phyloP scores from a whole-genome alignment of 2,113 vertebrate genomes.

The Phasianus colchicus region DNA sequence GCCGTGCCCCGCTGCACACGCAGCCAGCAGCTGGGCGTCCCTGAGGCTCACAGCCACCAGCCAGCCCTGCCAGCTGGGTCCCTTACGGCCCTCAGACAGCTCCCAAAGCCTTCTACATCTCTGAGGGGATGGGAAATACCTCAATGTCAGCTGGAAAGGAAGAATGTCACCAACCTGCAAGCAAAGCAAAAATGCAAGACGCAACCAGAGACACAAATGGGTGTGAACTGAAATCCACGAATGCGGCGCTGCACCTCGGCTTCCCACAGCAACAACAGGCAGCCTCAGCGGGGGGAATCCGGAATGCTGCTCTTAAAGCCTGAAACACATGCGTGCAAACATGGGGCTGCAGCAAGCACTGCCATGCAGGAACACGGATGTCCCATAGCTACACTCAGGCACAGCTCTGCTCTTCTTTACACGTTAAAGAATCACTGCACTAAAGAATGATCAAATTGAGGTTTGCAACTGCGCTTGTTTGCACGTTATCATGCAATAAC shows the following conservation, averaged over 20 bases:
- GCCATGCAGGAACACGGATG: too few species aligned
- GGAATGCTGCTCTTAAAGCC: too few species aligned
- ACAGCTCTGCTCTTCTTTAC: background rate
- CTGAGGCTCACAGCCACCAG: too few species aligned
- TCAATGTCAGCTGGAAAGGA: background rate
- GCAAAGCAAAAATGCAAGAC: background rate
- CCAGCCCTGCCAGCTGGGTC: background rate
- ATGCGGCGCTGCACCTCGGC: background rate
- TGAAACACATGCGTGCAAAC: too few species aligned
- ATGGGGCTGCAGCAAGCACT: too few species aligned
- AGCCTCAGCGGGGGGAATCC: background rate
- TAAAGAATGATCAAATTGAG: too few species aligned
- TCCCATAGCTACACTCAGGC: background rate
- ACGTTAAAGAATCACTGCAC: too few species aligned
- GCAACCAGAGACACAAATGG: background rate
- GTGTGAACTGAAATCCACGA: rapidly evolving
- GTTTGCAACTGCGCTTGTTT: background rate
- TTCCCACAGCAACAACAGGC: background rate
- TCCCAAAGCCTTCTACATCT: background rate
- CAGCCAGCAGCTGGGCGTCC: too few species aligned
- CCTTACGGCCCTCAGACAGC: background rate
- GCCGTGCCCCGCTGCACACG: background rate
- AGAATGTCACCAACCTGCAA: background rate
- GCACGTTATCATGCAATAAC: background rate
- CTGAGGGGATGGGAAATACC: background rate